These are phyloP conservation scores for Melinaea marsaeus DNA, from an alignment of 2,888 invertebrate species.

Conservation along the genomic window DNA sequence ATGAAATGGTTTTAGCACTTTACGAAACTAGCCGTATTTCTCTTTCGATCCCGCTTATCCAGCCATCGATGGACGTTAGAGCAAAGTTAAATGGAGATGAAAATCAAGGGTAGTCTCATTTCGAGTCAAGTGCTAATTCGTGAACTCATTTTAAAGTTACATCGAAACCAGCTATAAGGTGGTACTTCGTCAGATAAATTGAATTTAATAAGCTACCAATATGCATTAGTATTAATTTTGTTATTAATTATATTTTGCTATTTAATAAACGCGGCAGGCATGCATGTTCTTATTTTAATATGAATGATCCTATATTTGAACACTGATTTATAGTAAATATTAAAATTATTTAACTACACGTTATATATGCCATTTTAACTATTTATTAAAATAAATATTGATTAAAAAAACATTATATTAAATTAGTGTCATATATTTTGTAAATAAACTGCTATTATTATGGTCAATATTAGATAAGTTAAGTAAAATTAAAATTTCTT, in stretches of 20 bases:
- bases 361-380: too few relatives aligned
- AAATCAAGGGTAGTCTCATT: constrained; percentile 62
- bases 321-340: too few relatives aligned
- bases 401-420: too few relatives aligned
- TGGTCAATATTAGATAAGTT: not conserved
- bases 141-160: constrained; percentile 56
- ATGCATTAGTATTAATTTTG: too few relatives aligned
- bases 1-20: constrained; percentile 30
- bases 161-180: constrained; percentile 20
- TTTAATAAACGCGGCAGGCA: too few relatives aligned
- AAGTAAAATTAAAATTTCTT: not conserved
- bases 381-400: too few relatives aligned
- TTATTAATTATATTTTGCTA: too few relatives aligned
- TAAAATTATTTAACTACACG: too few relatives aligned
- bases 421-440: not conserved
- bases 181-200: too few relatives aligned
- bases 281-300: too few relatives aligned
- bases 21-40: constrained; percentile 41
- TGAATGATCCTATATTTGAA: too few relatives aligned
- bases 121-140: constrained; percentile 51
- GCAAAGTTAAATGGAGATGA: constrained; percentile 66
- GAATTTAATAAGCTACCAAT: constrained; percentile 16
- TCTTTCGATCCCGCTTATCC: constrained; percentile 45
- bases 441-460: constrained; percentile 11
- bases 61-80: constrained; percentile 39